Evolutionary conservation across 2,888 invertebrate genomes (phyloP).

Genomic region (Antheraea assamensis): DNA sequence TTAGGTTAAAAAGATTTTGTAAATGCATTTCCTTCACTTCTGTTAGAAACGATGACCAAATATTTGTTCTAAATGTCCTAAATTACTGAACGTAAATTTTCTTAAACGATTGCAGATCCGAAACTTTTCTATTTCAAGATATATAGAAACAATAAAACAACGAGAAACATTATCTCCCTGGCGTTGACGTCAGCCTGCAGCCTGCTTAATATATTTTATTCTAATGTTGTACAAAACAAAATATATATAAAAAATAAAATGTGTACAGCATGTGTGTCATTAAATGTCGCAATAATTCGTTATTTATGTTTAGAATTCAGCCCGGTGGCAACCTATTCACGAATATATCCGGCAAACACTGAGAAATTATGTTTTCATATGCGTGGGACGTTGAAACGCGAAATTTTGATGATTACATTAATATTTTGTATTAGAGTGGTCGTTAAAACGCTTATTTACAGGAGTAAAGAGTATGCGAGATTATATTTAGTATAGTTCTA

Average conservation of each 20-base stretch:
- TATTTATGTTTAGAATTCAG: slow-evolving; percentile 54
- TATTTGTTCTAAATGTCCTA: not conserved
- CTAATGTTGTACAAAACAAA: slow-evolving; percentile 30
- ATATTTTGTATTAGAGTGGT: slow-evolving; percentile 19
- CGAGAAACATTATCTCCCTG: slow-evolving; percentile 37
- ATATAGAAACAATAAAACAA: slow-evolving; percentile 41
- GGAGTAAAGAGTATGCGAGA: not conserved
- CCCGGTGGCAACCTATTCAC: slow-evolving; percentile 41
- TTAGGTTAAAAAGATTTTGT: not conserved
- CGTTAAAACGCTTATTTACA: slow-evolving; percentile 19
- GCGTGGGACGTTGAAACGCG: slow-evolving; percentile 26
- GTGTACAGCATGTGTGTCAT: slow-evolving; percentile 40
- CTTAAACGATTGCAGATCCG: slow-evolving; percentile 18
- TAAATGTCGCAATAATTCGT: slow-evolving; percentile 55
- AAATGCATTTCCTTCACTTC: not conserved
- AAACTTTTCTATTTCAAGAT: slow-evolving; percentile 36
- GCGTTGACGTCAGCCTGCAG: slow-evolving; percentile 56
- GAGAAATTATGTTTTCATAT: slow-evolving; percentile 36
- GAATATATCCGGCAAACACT: slow-evolving; percentile 39
- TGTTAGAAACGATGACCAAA: not conserved
- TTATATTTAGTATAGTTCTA: not conserved
- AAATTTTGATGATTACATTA: slow-evolving; percentile 38
- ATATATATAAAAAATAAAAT: slow-evolving; percentile 34
- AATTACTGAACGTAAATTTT: not conserved
- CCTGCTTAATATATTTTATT: slow-evolving; percentile 39